phyloP scores from a whole-genome alignment of 2,113 vertebrate genomes.

The Pholis gunnellus region DNA sequence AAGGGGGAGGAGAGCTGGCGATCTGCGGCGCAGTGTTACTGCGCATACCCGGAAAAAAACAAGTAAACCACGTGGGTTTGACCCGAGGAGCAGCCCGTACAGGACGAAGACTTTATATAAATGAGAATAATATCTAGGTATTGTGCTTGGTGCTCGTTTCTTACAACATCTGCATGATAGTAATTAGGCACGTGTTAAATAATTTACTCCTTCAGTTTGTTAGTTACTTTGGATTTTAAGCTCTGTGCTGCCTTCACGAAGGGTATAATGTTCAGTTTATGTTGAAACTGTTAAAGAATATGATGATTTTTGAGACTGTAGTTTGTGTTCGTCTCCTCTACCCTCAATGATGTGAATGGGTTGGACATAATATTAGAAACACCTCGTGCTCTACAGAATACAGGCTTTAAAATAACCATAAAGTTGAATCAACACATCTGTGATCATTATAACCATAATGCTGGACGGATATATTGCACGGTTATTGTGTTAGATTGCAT shows the following conservation, averaged over 20 bases:
- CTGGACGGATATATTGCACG: neutral
- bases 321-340: neutral
- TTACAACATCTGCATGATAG: neutral
- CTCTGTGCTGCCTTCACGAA: neutral
- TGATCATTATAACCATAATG: neutral
- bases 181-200: neutral
- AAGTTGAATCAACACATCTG: too few species aligned
- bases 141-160: neutral
- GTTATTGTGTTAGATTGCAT: neutral
- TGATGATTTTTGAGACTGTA: neutral
- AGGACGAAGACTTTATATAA: fast-evolving
- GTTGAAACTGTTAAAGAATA: neutral
- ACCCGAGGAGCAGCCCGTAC: fast-evolving
- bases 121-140: neutral
- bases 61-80: constrained; percentile 10
- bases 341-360: neutral
- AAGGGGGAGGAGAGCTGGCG: too few species aligned
- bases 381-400: neutral
- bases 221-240: neutral
- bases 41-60: constrained; percentile 71
- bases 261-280: neutral
- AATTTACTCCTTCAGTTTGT: neutral
- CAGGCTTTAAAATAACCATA: neutral
- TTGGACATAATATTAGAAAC: neutral
- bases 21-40: constrained; percentile 11